Evolutionary conservation across 2,888 invertebrate genomes (phyloP).

Genomic region (Drosophila mercatorum): DNA sequence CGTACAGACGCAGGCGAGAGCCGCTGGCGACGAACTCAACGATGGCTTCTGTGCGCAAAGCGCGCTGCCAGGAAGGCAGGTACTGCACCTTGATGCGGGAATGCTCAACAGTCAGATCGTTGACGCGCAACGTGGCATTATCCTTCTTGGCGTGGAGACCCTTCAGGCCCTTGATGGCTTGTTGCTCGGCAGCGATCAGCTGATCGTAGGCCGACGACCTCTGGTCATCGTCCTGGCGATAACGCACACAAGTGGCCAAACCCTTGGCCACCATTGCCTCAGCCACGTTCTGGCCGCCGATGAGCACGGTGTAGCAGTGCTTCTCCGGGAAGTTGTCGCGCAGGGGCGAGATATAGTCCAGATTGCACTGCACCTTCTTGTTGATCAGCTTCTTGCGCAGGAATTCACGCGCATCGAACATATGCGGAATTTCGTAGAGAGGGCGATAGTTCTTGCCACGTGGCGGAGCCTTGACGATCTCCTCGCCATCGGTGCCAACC

Average conservation of each 20-base stretch:
- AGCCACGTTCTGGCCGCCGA: slow-evolving; percentile 95
- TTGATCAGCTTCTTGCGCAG: slow-evolving; percentile 97
- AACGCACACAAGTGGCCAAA: slow-evolving; percentile 95
- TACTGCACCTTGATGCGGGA: slow-evolving; percentile 93
- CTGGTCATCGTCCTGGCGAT: slow-evolving; percentile 98
- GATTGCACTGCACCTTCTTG: slow-evolving; percentile 95
- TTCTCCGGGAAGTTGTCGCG: slow-evolving; percentile 97
- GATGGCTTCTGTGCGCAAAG: slow-evolving; percentile 94
- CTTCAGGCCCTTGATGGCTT: slow-evolving; percentile 93
- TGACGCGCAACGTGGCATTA: slow-evolving; percentile 92
- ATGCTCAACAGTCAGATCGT: slow-evolving; percentile 90
- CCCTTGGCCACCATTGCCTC: slow-evolving; percentile 97
- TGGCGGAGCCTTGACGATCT: slow-evolving; percentile 86
- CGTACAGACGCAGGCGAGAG: slow-evolving; percentile 95
- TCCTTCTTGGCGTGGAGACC: slow-evolving; percentile 94
- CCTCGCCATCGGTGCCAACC: slow-evolving; percentile 90
- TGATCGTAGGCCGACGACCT: slow-evolving; percentile 97
- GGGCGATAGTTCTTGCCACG: slow-evolving; percentile 93
- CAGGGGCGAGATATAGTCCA: slow-evolving; percentile 98
- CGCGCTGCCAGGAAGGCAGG: slow-evolving; percentile 96
- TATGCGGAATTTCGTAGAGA: slow-evolving; percentile 98
- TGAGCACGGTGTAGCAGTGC: slow-evolving; percentile 95
- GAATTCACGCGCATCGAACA: slow-evolving; percentile 99
- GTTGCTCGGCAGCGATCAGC: slow-evolving; percentile 95
- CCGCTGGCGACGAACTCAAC: slow-evolving; percentile 99